Conservation (phyloP, 2,797 vertebrate species). For the Karalla daura region DNA sequence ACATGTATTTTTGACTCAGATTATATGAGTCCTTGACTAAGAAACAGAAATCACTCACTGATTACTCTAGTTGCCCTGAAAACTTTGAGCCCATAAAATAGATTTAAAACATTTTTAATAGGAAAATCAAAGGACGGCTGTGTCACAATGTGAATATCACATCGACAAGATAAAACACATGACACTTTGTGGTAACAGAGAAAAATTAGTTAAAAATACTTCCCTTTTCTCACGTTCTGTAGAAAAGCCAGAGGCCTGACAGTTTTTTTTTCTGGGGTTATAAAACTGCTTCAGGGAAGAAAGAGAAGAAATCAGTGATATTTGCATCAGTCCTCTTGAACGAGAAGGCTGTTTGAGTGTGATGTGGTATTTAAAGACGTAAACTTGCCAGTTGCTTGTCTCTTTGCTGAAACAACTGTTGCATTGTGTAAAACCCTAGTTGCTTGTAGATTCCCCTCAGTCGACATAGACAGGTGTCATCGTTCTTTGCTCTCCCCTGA, state of each 20-base stretch:
- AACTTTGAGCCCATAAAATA: too few relatives aligned
- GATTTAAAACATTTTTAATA: too few relatives aligned
- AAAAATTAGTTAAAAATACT: not conserved
- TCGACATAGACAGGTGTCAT: constrained; percentile 8
- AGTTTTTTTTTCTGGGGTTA: constrained; percentile 32
- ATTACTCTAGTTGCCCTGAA: too few relatives aligned
- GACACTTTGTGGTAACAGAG: not conserved
- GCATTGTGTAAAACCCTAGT: constrained; percentile 3
- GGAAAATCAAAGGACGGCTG: too few relatives aligned
- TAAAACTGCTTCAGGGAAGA: constrained; percentile 19
- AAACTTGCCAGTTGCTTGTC: constrained; percentile 12
- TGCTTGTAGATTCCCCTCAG: constrained; percentile 5
- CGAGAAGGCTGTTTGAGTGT: constrained; percentile 1
- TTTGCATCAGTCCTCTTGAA: constrained; percentile 23
- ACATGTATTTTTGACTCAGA: too few relatives aligned
- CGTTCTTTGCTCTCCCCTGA: constrained; percentile 12
- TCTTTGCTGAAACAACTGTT: constrained; percentile 24
- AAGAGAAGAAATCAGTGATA: constrained; percentile 19
- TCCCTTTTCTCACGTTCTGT: not conserved
- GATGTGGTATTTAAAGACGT: constrained; percentile 34
- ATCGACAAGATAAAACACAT: not conserved
- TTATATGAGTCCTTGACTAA: too few relatives aligned
- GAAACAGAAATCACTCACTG: too few relatives aligned
- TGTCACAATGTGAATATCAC: too few relatives aligned
- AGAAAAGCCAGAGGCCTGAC: constrained; percentile 4